Evolutionary conservation across 2,888 invertebrate species (phyloP).

Genomic region (Drosophila engyochracea): DNA sequence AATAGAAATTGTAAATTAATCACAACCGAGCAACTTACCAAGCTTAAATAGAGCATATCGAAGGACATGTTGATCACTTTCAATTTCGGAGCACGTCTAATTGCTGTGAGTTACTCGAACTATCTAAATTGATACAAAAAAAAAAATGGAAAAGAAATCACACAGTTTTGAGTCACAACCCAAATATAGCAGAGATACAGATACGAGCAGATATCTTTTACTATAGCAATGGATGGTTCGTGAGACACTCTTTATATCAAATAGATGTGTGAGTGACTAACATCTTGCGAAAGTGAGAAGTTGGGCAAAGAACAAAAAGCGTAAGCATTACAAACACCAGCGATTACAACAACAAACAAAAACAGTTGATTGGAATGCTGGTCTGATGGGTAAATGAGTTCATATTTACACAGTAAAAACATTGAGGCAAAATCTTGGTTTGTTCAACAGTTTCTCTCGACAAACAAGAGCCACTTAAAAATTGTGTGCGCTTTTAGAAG

Average conservation of each 20-base stretch:
- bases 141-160: constrained; percentile 4
- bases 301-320: constrained; percentile 47
- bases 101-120: constrained; percentile 45
- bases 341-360: constrained; percentile 44
- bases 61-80: constrained; percentile 52
- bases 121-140: constrained; percentile 64
- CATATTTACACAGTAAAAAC: constrained; percentile 56
- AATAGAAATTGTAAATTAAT: not conserved
- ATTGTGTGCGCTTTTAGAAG: constrained; percentile 29
- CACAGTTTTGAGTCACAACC: constrained; percentile 50
- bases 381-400: constrained; percentile 48
- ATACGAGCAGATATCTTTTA: constrained; percentile 41
- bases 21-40: constrained; percentile 40
- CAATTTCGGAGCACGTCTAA: constrained; percentile 43
- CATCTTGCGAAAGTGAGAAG: constrained; percentile 67
- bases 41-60: constrained; percentile 27
- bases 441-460: constrained; percentile 12
- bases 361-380: constrained; percentile 39
- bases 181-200: constrained; percentile 44
- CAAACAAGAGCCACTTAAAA: constrained; percentile 42
- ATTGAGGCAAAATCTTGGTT: constrained; percentile 31
- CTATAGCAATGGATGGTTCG: constrained; percentile 21
- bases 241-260: constrained; percentile 53
- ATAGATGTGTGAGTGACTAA: constrained; percentile 42
- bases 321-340: constrained; percentile 30